phyloP scores from a whole-genome alignment of 1,140 invertebrate species.

The Muscidifurax raptorellus region DNA sequence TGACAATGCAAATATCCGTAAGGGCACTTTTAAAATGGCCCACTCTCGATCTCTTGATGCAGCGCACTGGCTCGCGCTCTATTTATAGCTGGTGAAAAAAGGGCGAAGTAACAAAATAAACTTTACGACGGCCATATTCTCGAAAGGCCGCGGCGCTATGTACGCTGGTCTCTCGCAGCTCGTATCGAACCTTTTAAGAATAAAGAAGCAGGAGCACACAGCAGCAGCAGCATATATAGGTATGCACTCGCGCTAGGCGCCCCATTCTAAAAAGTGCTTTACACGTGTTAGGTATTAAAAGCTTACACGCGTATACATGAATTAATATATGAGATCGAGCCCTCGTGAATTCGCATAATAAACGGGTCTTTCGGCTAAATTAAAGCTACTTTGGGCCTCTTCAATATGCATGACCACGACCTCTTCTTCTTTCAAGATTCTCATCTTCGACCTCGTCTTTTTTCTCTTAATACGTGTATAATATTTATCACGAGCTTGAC shows the following conservation, averaged over 20 bases:
- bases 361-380: constrained; percentile 15
- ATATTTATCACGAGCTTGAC: neutral
- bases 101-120: constrained; percentile 18
- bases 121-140: constrained; percentile 38
- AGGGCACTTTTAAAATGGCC: neutral
- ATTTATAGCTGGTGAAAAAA: constrained; percentile 28
- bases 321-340: constrained; percentile 38
- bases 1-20: neutral
- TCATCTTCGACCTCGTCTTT: neutral
- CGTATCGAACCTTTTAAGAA: constrained; percentile 41
- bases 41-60: no score
- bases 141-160: neutral
- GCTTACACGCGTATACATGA: constrained; percentile 27
- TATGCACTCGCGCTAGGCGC: neutral
- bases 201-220: neutral
- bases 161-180: neutral
- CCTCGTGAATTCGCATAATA: constrained; percentile 40
- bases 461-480: neutral
- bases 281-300: constrained; percentile 36
- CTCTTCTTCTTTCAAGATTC: neutral
- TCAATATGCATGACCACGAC: constrained; percentile 27
- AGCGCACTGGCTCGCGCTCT: neutral
- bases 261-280: constrained; percentile 22
- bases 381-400: constrained; percentile 8
- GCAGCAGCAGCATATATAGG: neutral